A percentile compares a stretch with the other conserved stretches of the same genome.
Conservation (phyloP, 2,113 vertebrate genomes). For the Cranoglanis bouderius region DNA sequence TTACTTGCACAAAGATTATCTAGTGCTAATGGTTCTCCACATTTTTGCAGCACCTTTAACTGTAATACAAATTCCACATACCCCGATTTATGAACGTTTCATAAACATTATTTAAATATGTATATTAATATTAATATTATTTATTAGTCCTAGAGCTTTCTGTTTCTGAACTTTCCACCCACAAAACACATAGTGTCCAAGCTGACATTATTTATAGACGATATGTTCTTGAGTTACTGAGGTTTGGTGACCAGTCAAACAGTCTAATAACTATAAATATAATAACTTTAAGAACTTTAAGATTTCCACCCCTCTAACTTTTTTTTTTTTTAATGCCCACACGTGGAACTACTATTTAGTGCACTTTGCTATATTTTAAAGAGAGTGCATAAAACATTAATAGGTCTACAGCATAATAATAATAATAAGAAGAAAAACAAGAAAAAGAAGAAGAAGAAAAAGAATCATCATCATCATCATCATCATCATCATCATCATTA, state of each 20-base stretch:
- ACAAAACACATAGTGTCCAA: neutral
- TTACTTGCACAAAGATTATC: neutral
- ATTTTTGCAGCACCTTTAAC: neutral
- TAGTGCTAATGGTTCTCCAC: neutral
- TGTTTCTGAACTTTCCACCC: neutral
- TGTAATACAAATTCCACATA: neutral
- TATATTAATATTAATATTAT: neutral
- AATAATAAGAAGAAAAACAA: neutral
- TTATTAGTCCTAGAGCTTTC: no score
- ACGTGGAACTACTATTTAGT: neutral
- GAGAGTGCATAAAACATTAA: neutral
- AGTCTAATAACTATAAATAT: neutral
- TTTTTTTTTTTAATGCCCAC: neutral
- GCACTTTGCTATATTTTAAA: neutral
- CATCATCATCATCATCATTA: no score
- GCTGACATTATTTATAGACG: neutral
- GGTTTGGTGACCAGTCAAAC: neutral
- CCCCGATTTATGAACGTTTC: neutral
- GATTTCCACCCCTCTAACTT: neutral
- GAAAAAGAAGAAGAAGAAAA: neutral
- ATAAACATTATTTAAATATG: neutral
- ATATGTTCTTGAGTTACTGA: neutral
- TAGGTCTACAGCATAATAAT: neutral
- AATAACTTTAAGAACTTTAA: neutral
- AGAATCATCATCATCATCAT: neutral